Evolutionary conservation across 1,140 invertebrate genomes (phyloP), one percentile per base, ranked within the genome.

Genomic region (Cyclina sinensis): DNA sequence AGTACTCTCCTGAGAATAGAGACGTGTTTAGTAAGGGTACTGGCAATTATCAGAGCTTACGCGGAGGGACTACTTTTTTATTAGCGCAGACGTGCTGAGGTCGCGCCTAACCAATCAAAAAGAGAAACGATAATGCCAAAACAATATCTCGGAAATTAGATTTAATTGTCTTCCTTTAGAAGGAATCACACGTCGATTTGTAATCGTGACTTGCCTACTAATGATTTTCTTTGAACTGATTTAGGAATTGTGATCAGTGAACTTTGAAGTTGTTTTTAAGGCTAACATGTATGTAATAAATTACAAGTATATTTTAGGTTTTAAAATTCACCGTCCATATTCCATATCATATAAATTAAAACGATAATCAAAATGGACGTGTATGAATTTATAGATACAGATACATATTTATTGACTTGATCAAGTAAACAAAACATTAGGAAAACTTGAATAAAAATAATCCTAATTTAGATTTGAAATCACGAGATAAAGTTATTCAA

Each of bases 141-240:
- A 87, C 85, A 87, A 87, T 78, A 87, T 87, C 76, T 76, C 74
- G 85, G 85, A 87, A 87, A 87, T 87, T 87, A 80, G 76, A 87
- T 87, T 87, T 79, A 79, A 87, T 87, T 87, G 48, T 80, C 74
- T 87, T 87, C 85, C 76, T 87, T 80, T 54, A 43, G 48, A 79
- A 79, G 83, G 76, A 87, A 87, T 87, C 85, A 65, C 85, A 87
- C 85, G 74, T 80, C 76, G 57, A 80, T 87, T 80, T 80, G 85
- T 73, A 30, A n/a, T 62, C 85, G 85, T 87, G 85, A 87, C 85
- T 87, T 80, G 85, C 48, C 18, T 87, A 70, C 85, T 87, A 87
- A 87, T 87, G 59, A 68, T 87, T 79, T 79, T 87, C 85, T 80
- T 62, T 59, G 73, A 86, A 86, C 46, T 57, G 83, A 86, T 86